These are phyloP conservation scores for Bilobella aurantiaca DNA, from an alignment of 1,140 invertebrate genomes.

Conservation along the genomic window DNA sequence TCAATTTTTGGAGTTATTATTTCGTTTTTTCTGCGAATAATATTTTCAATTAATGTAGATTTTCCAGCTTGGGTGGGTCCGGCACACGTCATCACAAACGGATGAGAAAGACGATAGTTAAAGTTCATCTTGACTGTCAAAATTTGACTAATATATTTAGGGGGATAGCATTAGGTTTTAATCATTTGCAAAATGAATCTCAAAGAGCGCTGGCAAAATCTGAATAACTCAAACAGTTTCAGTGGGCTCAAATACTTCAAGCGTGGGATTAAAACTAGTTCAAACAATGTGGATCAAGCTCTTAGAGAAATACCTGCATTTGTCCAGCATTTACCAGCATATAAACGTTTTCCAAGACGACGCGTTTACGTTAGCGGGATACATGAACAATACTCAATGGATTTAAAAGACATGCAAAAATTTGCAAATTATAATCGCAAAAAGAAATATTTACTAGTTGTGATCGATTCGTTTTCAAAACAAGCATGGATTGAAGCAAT, in stretches of 20 bases:
- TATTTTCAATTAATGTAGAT: background rate
- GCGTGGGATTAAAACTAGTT: no score
- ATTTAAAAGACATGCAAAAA: conserved; percentile 13
- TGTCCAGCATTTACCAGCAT: no score
- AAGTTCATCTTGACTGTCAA: background rate
- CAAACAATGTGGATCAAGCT: no score
- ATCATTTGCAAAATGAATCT: no score
- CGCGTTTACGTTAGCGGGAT: background rate
- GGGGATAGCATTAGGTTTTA: no score
- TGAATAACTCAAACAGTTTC: no score
- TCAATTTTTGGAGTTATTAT: background rate
- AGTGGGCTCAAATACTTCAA: no score
- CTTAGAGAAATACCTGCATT: no score
- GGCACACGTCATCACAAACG: background rate
- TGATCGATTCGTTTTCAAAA: conserved; percentile 12
- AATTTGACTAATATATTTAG: no score
- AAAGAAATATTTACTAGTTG: conserved; percentile 2
- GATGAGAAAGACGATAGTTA: background rate
- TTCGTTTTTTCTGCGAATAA: background rate
- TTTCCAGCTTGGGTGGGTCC: background rate
- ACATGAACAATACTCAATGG: background rate
- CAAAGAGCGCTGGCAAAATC: no score
- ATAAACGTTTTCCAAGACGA: conserved; percentile 10
- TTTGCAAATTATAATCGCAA: conserved; percentile 1
- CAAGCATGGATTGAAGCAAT: background rate